These are phyloP conservation scores for Cheilosia urbana DNA, from an alignment of 2,888 invertebrate species.

Conservation along the genomic window DNA sequence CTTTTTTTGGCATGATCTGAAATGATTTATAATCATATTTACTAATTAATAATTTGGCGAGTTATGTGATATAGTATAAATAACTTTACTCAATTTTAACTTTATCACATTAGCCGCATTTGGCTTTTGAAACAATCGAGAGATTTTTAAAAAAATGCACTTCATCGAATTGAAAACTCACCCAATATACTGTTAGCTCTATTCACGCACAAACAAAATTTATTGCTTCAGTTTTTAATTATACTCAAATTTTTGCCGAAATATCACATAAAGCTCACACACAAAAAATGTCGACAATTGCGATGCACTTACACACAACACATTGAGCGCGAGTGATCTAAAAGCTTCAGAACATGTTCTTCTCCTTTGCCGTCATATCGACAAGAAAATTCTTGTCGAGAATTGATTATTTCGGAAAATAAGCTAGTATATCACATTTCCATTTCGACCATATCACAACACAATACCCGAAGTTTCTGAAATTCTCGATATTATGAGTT, in stretches of 20 bases:
- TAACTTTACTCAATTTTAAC: slow-evolving; percentile 40
- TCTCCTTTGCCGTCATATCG: slow-evolving; percentile 22
- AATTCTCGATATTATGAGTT: too few species aligned
- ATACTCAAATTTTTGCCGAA: neutral
- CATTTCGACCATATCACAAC: too few species aligned
- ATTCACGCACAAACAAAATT: slow-evolving; percentile 14
- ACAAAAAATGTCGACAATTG: slow-evolving; percentile 12
- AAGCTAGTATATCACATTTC: slow-evolving; percentile 26
- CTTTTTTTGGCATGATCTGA: slow-evolving; percentile 44
- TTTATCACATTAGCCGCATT: too few species aligned
- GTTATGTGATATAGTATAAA: slow-evolving; percentile 53
- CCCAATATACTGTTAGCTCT: slow-evolving; percentile 25
- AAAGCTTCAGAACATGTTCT: slow-evolving; percentile 26
- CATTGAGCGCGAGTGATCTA: slow-evolving; percentile 4
- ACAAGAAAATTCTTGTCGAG: slow-evolving; percentile 24
- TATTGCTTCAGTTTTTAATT: neutral
- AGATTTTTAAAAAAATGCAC: slow-evolving; percentile 14
- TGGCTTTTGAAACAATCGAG: too few species aligned
- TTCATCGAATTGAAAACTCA: slow-evolving; percentile 30
- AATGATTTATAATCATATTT: slow-evolving; percentile 35
- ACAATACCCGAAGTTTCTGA: too few species aligned
- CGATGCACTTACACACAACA: neutral
- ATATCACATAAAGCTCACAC: neutral
- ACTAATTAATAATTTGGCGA: slow-evolving; percentile 34
- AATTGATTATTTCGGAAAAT: slow-evolving; percentile 21